These are phyloP conservation scores for Drosophila mimica DNA, from an alignment of 2,888 invertebrate genomes.

Conservation along the genomic window DNA sequence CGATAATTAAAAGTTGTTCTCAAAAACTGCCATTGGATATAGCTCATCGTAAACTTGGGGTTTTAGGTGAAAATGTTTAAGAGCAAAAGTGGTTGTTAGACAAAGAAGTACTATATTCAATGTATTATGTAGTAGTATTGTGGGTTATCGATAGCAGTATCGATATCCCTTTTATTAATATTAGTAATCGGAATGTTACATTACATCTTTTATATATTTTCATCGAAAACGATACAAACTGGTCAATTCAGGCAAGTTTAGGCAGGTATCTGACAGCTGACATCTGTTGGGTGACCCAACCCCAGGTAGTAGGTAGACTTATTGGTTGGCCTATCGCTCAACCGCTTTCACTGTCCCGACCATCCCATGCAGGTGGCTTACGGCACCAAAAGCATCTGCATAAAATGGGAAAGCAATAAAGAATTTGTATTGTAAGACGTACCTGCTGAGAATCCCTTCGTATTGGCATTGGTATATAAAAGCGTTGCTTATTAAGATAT, in stretches of 20 bases:
- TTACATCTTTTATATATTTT: neutral
- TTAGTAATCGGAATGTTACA: too few species aligned
- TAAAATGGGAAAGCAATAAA: conserved; percentile 25
- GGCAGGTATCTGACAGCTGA: conserved; percentile 35
- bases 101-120: too few species aligned
- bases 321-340: neutral
- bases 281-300: conserved; percentile 10
- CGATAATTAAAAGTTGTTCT: neutral
- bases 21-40: conserved; percentile 1
- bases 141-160: too few species aligned
- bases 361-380: conserved; percentile 8
- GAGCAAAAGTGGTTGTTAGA: too few species aligned
- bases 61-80: too few species aligned
- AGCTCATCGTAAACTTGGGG: conserved; percentile 30
- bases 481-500: neutral
- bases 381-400: conserved; percentile 50
- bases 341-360: neutral
- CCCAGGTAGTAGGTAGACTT: conserved; percentile 48
- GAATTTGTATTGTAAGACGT: neutral
- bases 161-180: too few species aligned
- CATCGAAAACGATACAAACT: conserved; percentile 22
- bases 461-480: conserved; percentile 49
- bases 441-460: conserved; percentile 38
- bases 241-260: neutral
- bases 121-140: too few species aligned